A percentile compares a stretch with the other conserved stretches of the same genome.
phyloP scores from a whole-genome alignment of 2,113 vertebrate genomes.

The Phocoena sinus region DNA sequence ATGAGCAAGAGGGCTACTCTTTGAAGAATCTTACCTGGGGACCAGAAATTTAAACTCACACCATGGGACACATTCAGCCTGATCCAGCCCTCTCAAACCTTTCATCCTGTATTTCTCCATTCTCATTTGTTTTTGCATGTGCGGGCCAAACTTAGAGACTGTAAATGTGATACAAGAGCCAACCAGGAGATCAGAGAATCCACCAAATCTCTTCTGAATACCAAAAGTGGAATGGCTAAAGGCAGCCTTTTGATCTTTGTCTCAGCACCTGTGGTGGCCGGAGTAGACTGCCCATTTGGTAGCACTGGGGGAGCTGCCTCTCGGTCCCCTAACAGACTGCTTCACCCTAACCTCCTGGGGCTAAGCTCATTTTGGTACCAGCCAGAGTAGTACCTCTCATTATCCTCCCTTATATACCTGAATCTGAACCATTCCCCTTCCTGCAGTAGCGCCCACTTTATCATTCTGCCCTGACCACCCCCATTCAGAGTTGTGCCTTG shows the following conservation, averaged over 20 bases:
- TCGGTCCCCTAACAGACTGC: background rate
- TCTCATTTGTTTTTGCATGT: conserved; percentile 64
- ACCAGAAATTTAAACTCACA: conserved; percentile 59
- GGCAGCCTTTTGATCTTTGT: conserved; percentile 70
- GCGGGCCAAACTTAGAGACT: conserved; percentile 48
- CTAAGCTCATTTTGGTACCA: background rate
- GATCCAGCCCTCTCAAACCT: conserved; percentile 51
- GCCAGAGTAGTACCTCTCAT: background rate
- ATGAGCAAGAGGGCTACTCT: conserved; percentile 26
- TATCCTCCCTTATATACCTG: background rate
- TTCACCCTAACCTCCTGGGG: background rate
- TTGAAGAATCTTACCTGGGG: conserved; percentile 71
- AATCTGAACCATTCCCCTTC: background rate
- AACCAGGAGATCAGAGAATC: conserved; percentile 71
- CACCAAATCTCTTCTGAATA: conserved; percentile 65
- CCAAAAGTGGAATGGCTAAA: conserved; percentile 48
- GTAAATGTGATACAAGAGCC: conserved; percentile 16
- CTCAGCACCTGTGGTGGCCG: conserved; percentile 14
- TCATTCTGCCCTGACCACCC: conserved; percentile 74
- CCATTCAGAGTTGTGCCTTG: conserved; percentile 82
- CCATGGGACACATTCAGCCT: conserved; percentile 22
- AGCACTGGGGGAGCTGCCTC: conserved; percentile 11
- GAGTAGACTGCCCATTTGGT: background rate
- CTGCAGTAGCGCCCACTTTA: background rate
- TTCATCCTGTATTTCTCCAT: conserved; percentile 65